A percentile compares a stretch with the other conserved stretches of the same genome.
Conservation (phyloP, 2,797 vertebrate genomes). For the Oryzias dopingdopingensis region DNA sequence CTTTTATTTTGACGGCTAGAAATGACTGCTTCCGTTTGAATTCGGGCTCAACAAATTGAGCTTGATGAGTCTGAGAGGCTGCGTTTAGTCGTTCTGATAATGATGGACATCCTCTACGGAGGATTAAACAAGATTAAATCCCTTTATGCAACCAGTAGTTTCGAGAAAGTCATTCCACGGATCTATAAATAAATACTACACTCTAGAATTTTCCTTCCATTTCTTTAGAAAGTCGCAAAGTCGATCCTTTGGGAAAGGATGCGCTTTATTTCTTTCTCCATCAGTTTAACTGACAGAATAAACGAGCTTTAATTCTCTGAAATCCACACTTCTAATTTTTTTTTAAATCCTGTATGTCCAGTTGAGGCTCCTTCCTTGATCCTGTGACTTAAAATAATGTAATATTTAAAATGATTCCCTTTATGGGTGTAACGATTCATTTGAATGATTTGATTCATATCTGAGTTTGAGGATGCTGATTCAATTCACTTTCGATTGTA, state of each 20-base stretch:
- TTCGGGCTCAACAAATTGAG: neutral
- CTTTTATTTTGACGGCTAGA: slow-evolving; percentile 17
- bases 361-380: no score
- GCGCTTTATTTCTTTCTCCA: no score
- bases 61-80: neutral
- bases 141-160: slow-evolving; percentile 40
- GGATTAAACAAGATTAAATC: slow-evolving; percentile 31
- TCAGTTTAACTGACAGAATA: no score
- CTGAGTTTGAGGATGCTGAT: no score
- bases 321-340: no score
- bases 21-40: slow-evolving; percentile 15
- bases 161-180: slow-evolving; percentile 25
- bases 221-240: neutral
- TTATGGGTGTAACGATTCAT: no score
- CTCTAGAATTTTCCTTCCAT: neutral
- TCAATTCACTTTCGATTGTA: no score
- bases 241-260: neutral
- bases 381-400: no score
- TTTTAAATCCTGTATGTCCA: no score
- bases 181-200: slow-evolving; percentile 3
- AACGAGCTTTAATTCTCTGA: no score
- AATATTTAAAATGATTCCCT: no score
- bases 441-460: no score
- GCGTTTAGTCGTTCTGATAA: slow-evolving; percentile 9
- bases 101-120: slow-evolving; percentile 25